phyloP scores from a whole-genome alignment of 1,140 invertebrate species.

The Ceratina australensis region DNA sequence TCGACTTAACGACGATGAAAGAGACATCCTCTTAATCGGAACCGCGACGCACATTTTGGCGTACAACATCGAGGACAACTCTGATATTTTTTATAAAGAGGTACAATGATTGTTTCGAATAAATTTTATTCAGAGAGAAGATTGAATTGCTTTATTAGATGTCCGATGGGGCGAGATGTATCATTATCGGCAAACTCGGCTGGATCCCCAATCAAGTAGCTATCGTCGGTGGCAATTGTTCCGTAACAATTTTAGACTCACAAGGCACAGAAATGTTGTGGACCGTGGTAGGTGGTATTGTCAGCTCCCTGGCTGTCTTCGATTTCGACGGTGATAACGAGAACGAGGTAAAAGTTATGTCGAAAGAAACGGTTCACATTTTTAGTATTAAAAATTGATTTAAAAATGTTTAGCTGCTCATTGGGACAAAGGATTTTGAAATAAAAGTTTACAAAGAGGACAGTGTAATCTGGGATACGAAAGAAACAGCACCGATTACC shows the following conservation, averaged over 20 bases:
- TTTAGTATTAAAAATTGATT: background rate
- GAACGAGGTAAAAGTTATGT: conserved; percentile 86
- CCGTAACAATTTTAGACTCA: conserved; percentile 89
- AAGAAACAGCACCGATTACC: conserved; percentile 93
- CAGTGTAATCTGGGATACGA: conserved; percentile 89
- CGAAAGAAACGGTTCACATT: background rate
- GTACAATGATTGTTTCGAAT: conserved; percentile 72
- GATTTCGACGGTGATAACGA: conserved; percentile 93
- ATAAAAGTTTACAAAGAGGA: conserved; percentile 93
- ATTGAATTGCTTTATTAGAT: conserved; percentile 63
- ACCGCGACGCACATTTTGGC: conserved; percentile 92
- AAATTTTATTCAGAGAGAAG: background rate
- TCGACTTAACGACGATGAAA: conserved; percentile 83
- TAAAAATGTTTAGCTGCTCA: conserved; percentile 84
- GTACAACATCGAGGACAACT: conserved; percentile 95
- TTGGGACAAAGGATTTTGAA: conserved; percentile 94
- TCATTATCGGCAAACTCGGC: conserved; percentile 87
- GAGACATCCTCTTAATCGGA: conserved; percentile 88
- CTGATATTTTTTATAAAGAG: conserved; percentile 95
- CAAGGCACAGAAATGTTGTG: conserved; percentile 93
- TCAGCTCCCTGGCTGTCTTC: conserved; percentile 88
- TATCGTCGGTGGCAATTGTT: conserved; percentile 94
- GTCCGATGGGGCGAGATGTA: conserved; percentile 90
- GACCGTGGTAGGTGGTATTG: conserved; percentile 95
- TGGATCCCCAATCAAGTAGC: conserved; percentile 83